A percentile compares a stretch with the other conserved stretches of the same genome.
These are phyloP conservation scores for Aptenodytes forsteri DNA, from an alignment of 2,113 vertebrate genomes.

Conservation along the genomic window DNA sequence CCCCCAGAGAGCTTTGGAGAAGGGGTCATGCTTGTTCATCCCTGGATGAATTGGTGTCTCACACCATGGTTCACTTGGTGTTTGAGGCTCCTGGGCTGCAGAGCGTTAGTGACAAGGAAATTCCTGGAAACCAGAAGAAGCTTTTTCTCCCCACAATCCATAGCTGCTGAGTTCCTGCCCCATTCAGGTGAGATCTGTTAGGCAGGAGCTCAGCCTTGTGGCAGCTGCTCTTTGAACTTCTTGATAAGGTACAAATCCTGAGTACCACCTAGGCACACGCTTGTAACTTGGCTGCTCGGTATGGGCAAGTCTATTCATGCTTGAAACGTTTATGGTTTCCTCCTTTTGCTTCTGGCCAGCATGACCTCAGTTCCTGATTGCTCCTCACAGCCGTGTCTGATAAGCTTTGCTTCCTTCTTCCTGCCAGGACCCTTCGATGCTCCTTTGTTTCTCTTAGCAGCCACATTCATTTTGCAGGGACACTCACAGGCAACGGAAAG, in stretches of 20 bases:
- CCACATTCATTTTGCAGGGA: background rate
- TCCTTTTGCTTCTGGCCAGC: background rate
- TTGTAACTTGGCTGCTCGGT: background rate
- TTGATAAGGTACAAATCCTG: background rate
- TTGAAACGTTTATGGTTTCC: background rate
- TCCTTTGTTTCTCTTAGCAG: background rate
- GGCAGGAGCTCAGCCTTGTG: background rate
- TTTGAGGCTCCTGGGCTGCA: background rate
- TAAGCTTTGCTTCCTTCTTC: background rate
- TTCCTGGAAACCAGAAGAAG: background rate
- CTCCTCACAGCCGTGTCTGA: background rate
- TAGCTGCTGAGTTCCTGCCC: background rate
- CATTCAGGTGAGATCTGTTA: background rate
- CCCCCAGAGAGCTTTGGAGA: background rate
- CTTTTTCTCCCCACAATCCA: background rate
- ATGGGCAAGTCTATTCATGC: background rate
- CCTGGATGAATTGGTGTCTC: background rate
- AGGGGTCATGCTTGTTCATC: background rate
- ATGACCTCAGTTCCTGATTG: background rate
- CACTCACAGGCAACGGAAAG: background rate
- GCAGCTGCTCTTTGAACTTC: background rate
- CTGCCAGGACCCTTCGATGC: background rate
- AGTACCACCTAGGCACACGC: no score
- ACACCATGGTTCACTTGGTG: background rate
- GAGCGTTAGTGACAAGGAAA: background rate